Evolutionary conservation across 2,113 vertebrate genomes (phyloP), one percentile per base, ranked within the genome.

Genomic region (Nansenia antarctica): DNA sequence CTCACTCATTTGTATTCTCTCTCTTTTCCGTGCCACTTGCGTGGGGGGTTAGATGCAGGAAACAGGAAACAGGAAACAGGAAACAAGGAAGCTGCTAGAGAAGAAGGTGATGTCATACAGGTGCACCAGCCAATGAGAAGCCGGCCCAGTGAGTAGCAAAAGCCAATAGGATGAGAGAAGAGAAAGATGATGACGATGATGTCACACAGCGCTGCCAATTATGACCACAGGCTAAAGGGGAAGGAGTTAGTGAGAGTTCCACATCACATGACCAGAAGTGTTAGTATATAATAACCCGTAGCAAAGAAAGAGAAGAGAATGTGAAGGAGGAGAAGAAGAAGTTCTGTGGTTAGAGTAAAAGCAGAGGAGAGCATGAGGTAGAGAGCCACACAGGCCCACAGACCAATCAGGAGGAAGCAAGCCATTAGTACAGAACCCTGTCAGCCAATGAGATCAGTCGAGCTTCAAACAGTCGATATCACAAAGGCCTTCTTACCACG

Each of bases 111-210:
- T 34, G 72, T 88, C 80, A 82, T 0, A 73, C 69, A 78, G 30
- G 24, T 12, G 30, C 18, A 30, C 65, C 76, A 84, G 84, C 85
- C 81, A 82, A 81, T 86, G 70, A 82, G 65, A 85, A 84, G 75
- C 65, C 67, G 85, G 37, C n/a, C 42, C 34, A 70, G 63, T 72
- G 75, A 74, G 76, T 65, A 61, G 72, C 57, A 55, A 81, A n/a
- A 77, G 67, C 72, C 63, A 54, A 47, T 27, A 57, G 66, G 54
- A 74, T 34, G 78, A 78, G 67, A 55, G 42, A 45, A 54, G 62
- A 69, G 60, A 34, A 22, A 61, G 14, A 69, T 65, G 35, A 64
- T 29, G 65, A n/a, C 11, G 20, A n/a, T 42, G 67, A 72, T 70
- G 81, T 62, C 18, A 5, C 26, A 42, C 35, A 22, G 3, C 20